A percentile compares a stretch with the other conserved stretches of the same genome.
Conservation (phyloP, 64 coral and sea anemone genomes). For the Montipora capricornis region DNA sequence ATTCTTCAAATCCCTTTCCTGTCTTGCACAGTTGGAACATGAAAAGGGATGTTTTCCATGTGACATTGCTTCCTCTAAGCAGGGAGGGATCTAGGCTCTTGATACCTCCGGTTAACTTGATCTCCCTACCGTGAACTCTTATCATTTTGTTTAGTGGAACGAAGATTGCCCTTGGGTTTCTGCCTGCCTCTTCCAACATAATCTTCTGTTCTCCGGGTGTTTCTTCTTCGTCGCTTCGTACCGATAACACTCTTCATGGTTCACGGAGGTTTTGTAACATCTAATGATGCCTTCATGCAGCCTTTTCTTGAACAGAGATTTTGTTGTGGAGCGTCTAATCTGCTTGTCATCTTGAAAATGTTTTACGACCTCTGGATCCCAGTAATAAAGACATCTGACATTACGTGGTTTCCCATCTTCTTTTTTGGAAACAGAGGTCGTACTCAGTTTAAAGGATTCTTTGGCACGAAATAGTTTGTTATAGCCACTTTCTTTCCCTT, state of each 20-base stretch:
- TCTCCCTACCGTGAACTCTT: conserved; percentile 26
- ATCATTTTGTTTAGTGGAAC: conserved; percentile 29
- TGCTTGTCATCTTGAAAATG: not conserved
- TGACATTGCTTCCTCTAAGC: not conserved
- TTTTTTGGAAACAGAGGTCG: not conserved
- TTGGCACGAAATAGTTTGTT: not conserved
- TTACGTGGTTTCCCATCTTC: not conserved
- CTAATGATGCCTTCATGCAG: not conserved
- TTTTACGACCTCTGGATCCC: conserved; percentile 56
- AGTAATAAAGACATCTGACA: conserved; percentile 44
- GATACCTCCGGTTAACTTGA: conserved; percentile 45
- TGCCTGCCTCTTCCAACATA: conserved; percentile 5
- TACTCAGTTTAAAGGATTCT: conserved; percentile 21
- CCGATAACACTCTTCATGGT: conserved; percentile 24
- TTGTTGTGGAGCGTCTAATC: conserved; percentile 21
- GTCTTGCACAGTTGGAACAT: conserved; percentile 53
- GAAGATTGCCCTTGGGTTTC: conserved; percentile 30
- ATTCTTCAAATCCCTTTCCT: conserved; percentile 58
- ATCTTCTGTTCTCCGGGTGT: conserved; percentile 42
- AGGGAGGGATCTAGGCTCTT: conserved; percentile 54
- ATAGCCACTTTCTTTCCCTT: no score
- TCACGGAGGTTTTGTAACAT: conserved; percentile 37
- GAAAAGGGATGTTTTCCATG: not conserved
- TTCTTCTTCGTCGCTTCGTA: conserved; percentile 35
- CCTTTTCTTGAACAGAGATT: conserved; percentile 56